Evolutionary conservation across 2,797 vertebrate genomes (phyloP), one percentile per base, ranked within the genome.

Genomic region (Notolabrus celidotus): DNA sequence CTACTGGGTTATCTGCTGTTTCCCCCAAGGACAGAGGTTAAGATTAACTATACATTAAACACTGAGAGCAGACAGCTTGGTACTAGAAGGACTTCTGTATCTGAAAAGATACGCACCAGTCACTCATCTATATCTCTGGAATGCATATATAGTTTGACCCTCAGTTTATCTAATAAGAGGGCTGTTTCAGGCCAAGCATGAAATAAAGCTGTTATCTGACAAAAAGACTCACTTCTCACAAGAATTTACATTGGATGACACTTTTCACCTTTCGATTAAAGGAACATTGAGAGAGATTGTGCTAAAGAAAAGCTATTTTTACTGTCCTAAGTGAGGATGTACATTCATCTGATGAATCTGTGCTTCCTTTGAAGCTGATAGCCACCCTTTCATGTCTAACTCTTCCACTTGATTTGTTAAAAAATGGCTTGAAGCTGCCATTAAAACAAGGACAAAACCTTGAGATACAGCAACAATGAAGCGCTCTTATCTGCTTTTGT

Each of bases 121-220:
- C 68, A 56, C 41, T 70, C 52, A 41, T 47, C 43, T 29, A n/a
- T 58, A 73, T 64, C 78, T 71, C 71, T 61, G 63, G 82, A 86
- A 87, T 86, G 61, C 74, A 75, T 76, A 83, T 78, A 85, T 78
- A 67, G 66, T 80, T 74, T 84, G 86, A 86, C 82, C 84, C 65
- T 19, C 11, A 33, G 55, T 57, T 39, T 53, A 69, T 85, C 71
- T 85, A 84, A 86, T 86, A 81, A 74, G 36, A 82, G 67, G 69
- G 67, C 27, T 8, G 57, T 73, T 78, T 41, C 12, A 74, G 53
- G 56, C 73, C 67, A 70, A 60, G 54, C 83, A 82, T 82, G 79
- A 87, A 87, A 90, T 64, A 70, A 85, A 85, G 70, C 62, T 58
- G 81, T 77, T 84, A 88, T 90, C 85, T 75, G 63, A 84, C 84